Conservation (phyloP, 2,888 invertebrate genomes). For the Drosophila infuscata region DNA sequence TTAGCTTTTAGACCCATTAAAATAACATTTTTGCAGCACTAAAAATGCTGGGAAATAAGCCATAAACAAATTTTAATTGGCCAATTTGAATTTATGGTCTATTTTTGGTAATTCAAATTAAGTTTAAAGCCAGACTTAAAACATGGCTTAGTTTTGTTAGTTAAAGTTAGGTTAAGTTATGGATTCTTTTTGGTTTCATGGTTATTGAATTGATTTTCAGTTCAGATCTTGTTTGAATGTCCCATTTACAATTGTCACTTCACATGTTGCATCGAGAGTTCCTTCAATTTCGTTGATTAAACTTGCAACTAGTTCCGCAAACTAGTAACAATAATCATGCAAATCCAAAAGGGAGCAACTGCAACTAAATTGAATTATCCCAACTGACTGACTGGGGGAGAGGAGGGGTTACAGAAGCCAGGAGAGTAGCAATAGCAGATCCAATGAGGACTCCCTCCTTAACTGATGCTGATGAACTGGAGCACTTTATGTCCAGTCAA, state of each 20-base stretch:
- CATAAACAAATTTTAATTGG: not conserved
- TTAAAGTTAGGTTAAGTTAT: not conserved
- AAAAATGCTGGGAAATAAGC: not conserved
- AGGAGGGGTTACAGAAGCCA: not conserved
- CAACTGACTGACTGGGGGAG: not conserved
- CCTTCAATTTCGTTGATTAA: not conserved
- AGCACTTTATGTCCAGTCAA: slow-evolving; percentile 61
- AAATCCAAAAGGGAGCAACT: not conserved
- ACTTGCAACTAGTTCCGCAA: slow-evolving; percentile 3
- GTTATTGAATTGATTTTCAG: too few relatives aligned
- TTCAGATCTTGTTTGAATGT: too few relatives aligned
- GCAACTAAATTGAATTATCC: slow-evolving; percentile 43
- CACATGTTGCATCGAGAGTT: not conserved
- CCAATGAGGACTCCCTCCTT: not conserved
- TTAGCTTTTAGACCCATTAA: not conserved
- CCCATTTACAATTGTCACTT: too few relatives aligned
- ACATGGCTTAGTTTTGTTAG: not conserved
- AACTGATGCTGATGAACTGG: slow-evolving; percentile 38
- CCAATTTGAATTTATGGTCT: not conserved
- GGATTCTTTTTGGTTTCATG: not conserved
- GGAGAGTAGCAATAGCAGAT: not conserved
- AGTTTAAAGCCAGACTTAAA: not conserved
- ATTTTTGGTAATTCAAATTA: not conserved
- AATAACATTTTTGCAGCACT: not conserved
- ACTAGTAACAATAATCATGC: not conserved